phyloP scores from a whole-genome alignment of 2,888 invertebrate genomes.

The Zelleria hepariella region DNA sequence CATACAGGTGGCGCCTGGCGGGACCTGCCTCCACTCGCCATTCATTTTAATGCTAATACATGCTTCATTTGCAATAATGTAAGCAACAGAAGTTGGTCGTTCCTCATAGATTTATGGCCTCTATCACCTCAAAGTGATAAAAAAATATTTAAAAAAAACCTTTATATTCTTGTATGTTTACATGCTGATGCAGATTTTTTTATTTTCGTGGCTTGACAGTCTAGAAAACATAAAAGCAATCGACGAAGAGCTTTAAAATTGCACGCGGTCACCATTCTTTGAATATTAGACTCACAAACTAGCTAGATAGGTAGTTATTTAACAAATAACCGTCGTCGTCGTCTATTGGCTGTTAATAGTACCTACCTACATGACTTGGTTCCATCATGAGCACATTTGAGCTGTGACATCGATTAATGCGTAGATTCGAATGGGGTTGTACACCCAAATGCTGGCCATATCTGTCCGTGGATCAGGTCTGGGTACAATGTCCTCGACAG shows the following conservation, averaged over 20 bases:
- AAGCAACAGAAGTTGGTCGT: no score
- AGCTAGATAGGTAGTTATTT: not conserved
- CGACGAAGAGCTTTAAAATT: no score
- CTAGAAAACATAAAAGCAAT: no score
- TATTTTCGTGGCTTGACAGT: no score
- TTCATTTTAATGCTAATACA: not conserved
- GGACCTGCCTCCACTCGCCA: not conserved
- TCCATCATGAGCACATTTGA: not conserved
- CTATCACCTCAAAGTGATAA: no score
- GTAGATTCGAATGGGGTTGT: no score
- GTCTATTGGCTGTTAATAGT: not conserved
- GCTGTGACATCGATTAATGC: not conserved
- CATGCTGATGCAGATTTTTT: no score
- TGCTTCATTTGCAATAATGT: not conserved
- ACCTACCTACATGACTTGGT: not conserved
- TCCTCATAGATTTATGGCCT: no score
- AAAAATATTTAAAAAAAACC: no score
- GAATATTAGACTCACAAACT: not conserved
- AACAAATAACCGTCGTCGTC: not conserved
- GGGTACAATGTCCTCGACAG: not conserved
- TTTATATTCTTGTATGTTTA: no score
- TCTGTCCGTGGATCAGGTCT: not conserved
- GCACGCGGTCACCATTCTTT: not conserved
- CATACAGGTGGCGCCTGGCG: slow-evolving; percentile 2
- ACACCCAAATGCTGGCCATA: not conserved